Evolutionary conservation across 2,888 invertebrate species (phyloP).

Genomic region (Epistrophe eligans): DNA sequence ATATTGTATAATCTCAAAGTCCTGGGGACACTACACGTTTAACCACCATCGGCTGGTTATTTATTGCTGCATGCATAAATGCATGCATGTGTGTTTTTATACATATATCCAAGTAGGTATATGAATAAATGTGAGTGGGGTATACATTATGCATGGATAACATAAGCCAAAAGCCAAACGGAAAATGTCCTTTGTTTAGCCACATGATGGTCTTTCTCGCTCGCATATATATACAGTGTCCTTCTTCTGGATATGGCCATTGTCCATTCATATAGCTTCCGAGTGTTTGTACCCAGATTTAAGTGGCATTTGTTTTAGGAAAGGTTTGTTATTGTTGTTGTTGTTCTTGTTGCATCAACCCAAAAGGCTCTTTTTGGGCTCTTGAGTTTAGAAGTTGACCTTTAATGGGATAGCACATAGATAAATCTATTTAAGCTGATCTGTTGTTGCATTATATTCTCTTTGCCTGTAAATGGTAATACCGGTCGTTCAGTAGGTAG

Average conservation of each 20-base stretch:
- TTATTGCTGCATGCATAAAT: constrained; percentile 70
- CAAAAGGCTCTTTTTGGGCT: constrained; percentile 54
- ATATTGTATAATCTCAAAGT: constrained; percentile 56
- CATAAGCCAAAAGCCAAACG: constrained; percentile 70
- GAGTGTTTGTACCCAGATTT: constrained; percentile 70
- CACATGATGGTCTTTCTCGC: constrained; percentile 54
- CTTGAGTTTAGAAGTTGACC: constrained; percentile 71
- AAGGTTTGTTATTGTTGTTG: constrained; percentile 44
- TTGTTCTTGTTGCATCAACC: constrained; percentile 6
- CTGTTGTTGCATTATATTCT: constrained; percentile 46
- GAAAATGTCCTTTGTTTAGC: constrained; percentile 66
- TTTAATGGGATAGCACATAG: constrained; percentile 66
- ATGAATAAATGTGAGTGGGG: constrained; percentile 20
- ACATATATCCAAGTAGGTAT: neutral
- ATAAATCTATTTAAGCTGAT: constrained; percentile 70
- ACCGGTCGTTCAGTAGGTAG: constrained; percentile 7
- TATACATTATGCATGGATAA: constrained; percentile 56
- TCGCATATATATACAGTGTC: constrained; percentile 21
- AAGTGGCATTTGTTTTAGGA: constrained; percentile 74
- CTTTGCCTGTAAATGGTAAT: neutral
- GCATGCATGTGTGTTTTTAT: constrained; percentile 53
- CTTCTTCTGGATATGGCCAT: constrained; percentile 58
- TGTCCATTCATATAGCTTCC: constrained; percentile 66
- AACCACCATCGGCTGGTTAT: constrained; percentile 70
- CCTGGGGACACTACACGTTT: constrained; percentile 73